A percentile compares a stretch with the other conserved stretches of the same genome.
Evolutionary conservation across 2,888 invertebrate genomes (phyloP).

Genomic region (Trissoscelio sp.): DNA sequence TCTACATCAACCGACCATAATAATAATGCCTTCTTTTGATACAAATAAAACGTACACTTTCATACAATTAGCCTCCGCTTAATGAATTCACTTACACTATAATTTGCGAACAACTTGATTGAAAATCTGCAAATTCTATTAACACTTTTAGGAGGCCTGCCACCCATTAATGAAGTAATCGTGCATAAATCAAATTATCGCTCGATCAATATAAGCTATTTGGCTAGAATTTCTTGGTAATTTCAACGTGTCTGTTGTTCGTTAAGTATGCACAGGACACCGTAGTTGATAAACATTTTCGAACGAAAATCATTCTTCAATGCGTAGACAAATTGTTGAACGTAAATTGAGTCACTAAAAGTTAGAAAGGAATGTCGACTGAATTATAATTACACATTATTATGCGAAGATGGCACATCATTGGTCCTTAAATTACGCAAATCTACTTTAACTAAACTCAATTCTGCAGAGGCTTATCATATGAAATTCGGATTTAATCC

Average conservation of each 20-base stretch:
- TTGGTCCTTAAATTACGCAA: slow-evolving; percentile 18
- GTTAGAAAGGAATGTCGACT: slow-evolving; percentile 5
- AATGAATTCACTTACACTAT: not conserved
- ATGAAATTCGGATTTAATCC: slow-evolving; percentile 43
- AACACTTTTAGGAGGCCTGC: slow-evolving; percentile 8
- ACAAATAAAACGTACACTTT: slow-evolving; percentile 14
- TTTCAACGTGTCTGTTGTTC: slow-evolving; percentile 22
- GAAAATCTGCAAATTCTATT: slow-evolving; percentile 15
- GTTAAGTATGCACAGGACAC: slow-evolving; percentile 1
- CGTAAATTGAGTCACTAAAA: not conserved
- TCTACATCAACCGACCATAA: slow-evolving; percentile 37
- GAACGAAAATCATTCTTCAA: not conserved
- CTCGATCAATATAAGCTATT: slow-evolving; percentile 38
- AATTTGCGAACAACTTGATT: slow-evolving; percentile 19
- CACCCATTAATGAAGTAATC: slow-evolving; percentile 23
- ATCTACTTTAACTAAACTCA: slow-evolving; percentile 15
- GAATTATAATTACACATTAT: not conserved
- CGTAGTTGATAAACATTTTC: not conserved
- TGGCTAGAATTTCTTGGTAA: slow-evolving; percentile 26
- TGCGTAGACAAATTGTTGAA: not conserved
- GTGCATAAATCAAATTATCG: slow-evolving; percentile 35
- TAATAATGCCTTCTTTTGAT: not conserved
- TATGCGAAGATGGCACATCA: slow-evolving; percentile 29
- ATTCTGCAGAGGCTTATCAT: slow-evolving; percentile 25
- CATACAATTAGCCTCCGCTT: slow-evolving; percentile 51